Base-by-base conservation (phyloP, 2,888 invertebrate genomes). In the Lathronympha strigana region DNA sequence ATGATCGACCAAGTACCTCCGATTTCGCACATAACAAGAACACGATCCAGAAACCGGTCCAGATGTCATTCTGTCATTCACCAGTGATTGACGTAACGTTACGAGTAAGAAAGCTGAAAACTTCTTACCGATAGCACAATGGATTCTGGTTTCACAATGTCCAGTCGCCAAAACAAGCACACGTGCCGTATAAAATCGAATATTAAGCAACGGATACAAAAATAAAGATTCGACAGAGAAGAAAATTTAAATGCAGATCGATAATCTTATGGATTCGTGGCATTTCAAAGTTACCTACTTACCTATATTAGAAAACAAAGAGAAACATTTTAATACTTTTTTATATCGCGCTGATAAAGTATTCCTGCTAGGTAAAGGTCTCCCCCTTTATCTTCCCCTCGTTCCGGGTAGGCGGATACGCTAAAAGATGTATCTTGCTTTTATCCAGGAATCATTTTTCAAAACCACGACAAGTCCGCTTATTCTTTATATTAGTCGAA, bases 51-150 rank as follows among this genome's bases (percentile, higher is more conserved):
- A 76, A 80, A 79, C 80, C 76, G 69, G 80, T 81, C 78, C 76
- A 73, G 73, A 72, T 72, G 69, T 74, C 71, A 76, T 77, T 76
- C 77, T 77, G 76, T 78, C 76, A 79, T 73, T 75, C 72, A 73
- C 73, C 73, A 71, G 71, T 73, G 76, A 79, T 76, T 81, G 79
- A 80, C 77, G 78, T 76, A 81, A 73, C 50, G 63, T 36, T 23
- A 55, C 63, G 58, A 64, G 64, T 55, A 53, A 49, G 68, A 66
- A 61, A 69, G 62, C 58, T 66, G 62, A 67, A 68, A 62, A 68
- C 38, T 68, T 67, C 66, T 70, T 73, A 72, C 69, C 70, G 64
- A 68, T 72, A 71, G 77, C 73, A 80, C 79, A 83, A 80, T 77
- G 70, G 73, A 71, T 54, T 43, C 70, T 60, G 64, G 70, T 78